Percentiles rank a stretch among this genome's conserved stretches.
Conservation (phyloP, 2,113 vertebrate species). For the Stictonetta naevosa region DNA sequence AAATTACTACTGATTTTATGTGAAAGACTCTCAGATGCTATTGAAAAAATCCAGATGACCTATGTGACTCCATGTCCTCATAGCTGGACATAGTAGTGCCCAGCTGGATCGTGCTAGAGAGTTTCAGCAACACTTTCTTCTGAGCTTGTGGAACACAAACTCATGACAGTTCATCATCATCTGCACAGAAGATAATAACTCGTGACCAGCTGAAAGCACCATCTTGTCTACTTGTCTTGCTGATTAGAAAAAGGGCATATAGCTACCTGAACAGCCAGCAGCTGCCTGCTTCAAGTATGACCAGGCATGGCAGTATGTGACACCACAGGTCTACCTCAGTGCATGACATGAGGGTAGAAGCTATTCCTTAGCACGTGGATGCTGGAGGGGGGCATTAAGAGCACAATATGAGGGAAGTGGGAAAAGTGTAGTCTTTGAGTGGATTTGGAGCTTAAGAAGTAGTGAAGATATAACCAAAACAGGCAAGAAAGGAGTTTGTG, state of each 20-base stretch:
- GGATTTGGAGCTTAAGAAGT: neutral
- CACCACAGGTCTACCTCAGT: neutral
- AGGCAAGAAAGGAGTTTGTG: neutral
- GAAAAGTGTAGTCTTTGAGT: neutral
- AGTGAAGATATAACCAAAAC: neutral
- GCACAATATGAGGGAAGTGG: neutral
- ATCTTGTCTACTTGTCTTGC: neutral
- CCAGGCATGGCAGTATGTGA: neutral
- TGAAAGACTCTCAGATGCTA: neutral
- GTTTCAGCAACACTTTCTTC: neutral
- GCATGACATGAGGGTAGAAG: neutral
- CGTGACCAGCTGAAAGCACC: neutral
- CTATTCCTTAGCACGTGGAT: rapidly evolving
- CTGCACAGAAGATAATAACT: neutral
- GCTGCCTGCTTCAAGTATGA: neutral
- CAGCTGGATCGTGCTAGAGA: rapidly evolving
- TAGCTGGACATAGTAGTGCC: neutral
- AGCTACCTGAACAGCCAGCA: neutral
- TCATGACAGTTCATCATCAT: neutral
- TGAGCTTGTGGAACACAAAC: neutral
- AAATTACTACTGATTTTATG: neutral
- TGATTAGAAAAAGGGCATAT: neutral
- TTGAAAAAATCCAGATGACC: neutral
- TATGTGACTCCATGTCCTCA: neutral
- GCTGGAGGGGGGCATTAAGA: neutral